Evolutionary conservation across 1,140 invertebrate species (phyloP).

Genomic region (Lineus longissimus): DNA sequence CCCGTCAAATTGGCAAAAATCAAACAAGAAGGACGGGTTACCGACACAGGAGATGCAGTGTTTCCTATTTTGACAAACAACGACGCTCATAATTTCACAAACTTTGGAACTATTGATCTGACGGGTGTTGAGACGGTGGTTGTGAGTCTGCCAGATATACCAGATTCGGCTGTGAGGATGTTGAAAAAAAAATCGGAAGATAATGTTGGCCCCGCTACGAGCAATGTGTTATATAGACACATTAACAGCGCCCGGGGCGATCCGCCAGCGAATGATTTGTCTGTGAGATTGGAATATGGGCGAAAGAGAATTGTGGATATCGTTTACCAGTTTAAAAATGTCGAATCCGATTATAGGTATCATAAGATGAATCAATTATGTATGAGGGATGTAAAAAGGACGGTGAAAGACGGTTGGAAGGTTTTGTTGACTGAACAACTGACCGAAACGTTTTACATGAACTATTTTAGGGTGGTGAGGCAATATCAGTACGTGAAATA

Average conservation of each 20-base stretch:
- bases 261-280: not conserved
- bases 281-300: slow-evolving; percentile 3
- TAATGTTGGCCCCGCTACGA: not conserved
- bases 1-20: not conserved
- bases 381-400: not conserved
- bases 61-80: slow-evolving; percentile 4
- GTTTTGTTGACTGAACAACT: slow-evolving; percentile 1
- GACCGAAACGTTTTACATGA: not conserved
- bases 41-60: slow-evolving; percentile 2
- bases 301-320: not conserved
- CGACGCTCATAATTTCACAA: not conserved
- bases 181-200: not conserved
- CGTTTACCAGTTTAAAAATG: slow-evolving; percentile 5
- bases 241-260: not conserved
- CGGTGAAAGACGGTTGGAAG: slow-evolving; percentile 2
- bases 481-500: slow-evolving; percentile 8
- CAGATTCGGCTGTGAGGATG: not conserved
- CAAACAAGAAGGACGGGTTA: not conserved
- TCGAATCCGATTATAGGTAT: not conserved
- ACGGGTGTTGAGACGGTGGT: not conserved
- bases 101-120: slow-evolving; percentile 2
- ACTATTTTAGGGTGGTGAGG: slow-evolving; percentile 2
- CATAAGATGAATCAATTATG: slow-evolving; percentile 7
- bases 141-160: not conserved
- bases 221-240: slow-evolving; percentile 1